Evolutionary conservation across 2,888 invertebrate species (phyloP).

Genomic region (Melanchra persicariae): DNA sequence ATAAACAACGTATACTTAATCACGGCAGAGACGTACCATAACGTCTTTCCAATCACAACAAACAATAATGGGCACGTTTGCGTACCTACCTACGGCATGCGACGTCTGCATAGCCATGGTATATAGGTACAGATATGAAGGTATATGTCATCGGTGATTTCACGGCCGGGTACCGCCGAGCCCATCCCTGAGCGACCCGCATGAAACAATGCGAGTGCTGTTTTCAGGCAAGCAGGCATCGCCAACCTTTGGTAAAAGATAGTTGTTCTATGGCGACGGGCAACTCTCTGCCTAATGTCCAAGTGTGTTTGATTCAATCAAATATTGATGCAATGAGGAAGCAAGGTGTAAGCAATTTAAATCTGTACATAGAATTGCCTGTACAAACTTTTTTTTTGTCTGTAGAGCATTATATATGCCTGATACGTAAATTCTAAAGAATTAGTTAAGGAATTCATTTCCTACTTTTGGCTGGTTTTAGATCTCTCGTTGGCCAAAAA

Average conservation of each 20-base stretch:
- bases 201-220: slow-evolving; percentile 33
- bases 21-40: neutral
- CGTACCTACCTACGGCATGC: slow-evolving; percentile 11
- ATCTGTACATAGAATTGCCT: too few relatives aligned
- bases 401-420: too few relatives aligned
- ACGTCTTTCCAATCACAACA: slow-evolving; percentile 30
- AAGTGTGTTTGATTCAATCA: neutral
- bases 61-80: slow-evolving; percentile 23
- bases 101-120: neutral
- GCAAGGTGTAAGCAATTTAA: too few relatives aligned
- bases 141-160: slow-evolving; percentile 53
- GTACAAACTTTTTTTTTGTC: too few relatives aligned
- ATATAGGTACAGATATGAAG: neutral
- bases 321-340: neutral
- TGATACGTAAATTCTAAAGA: too few relatives aligned
- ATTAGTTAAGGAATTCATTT: too few relatives aligned
- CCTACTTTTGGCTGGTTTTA: too few relatives aligned
- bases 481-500: too few relatives aligned
- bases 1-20: slow-evolving; percentile 4
- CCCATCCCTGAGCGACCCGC: slow-evolving; percentile 47
- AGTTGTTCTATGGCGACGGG: too few relatives aligned
- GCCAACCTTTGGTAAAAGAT: slow-evolving; percentile 5
- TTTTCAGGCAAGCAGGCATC: slow-evolving; percentile 18
- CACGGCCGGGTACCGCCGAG: slow-evolving; percentile 66
- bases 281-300: too few relatives aligned